Evolutionary conservation across 2,888 invertebrate species (phyloP).

Genomic region (Epistrophella euchroma): DNA sequence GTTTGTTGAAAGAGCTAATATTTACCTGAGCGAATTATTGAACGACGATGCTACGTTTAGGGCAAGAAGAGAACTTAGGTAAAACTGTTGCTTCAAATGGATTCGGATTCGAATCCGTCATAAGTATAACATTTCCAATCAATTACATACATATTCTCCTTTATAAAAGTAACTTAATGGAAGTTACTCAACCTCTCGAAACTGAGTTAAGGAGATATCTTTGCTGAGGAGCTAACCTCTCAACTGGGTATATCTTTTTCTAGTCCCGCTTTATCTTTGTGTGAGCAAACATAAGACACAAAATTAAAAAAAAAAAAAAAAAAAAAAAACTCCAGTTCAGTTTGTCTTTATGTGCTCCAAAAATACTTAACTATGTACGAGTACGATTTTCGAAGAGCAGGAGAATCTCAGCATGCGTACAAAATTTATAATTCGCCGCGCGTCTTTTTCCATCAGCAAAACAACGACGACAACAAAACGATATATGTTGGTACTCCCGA

Average conservation of each 20-base stretch:
- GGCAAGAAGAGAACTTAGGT: slow-evolving; percentile 30
- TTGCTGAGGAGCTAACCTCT: slow-evolving; percentile 10
- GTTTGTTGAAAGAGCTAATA: slow-evolving; percentile 35
- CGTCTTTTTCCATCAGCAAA: slow-evolving; percentile 9
- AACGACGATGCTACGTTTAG: too few relatives aligned
- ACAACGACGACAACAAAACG: slow-evolving; percentile 9
- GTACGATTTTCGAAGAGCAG: slow-evolving; percentile 14
- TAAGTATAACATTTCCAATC: slow-evolving; percentile 41
- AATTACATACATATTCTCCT: slow-evolving; percentile 41
- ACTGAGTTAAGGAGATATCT: slow-evolving; percentile 11
- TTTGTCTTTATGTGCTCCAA: slow-evolving; percentile 49
- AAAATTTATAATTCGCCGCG: slow-evolving; percentile 46
- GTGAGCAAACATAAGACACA: too few relatives aligned
- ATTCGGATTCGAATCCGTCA: slow-evolving; percentile 32
- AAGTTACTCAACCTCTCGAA: slow-evolving; percentile 1
- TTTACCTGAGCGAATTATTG: slow-evolving; percentile 41
- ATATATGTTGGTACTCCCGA: neutral
- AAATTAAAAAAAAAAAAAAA: neutral
- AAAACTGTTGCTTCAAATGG: slow-evolving; percentile 67
- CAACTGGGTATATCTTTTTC: neutral
- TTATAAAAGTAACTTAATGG: neutral
- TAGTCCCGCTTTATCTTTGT: neutral
- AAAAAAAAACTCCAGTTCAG: neutral
- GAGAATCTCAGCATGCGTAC: slow-evolving; percentile 72
- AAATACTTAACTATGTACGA: slow-evolving; percentile 41